A percentile compares a stretch with the other conserved stretches of the same genome.
These are phyloP conservation scores for Chorisops tibialis DNA, from an alignment of 2,888 invertebrate species.

Conservation along the genomic window DNA sequence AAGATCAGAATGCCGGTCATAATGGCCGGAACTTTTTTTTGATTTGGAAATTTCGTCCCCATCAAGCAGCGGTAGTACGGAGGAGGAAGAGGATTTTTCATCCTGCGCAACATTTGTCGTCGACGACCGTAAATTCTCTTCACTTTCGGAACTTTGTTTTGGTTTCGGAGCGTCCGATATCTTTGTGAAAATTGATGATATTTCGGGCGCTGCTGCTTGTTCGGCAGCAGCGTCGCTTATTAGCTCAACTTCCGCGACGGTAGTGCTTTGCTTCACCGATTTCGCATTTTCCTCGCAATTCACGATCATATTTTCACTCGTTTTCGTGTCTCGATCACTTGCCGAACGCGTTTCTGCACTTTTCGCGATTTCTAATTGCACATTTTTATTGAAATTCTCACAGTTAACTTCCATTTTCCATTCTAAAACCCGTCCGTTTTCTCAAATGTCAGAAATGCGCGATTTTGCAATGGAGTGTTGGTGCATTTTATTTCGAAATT, in stretches of 20 bases:
- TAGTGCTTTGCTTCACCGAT: not conserved
- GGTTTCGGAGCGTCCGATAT: not conserved
- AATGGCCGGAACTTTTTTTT: not conserved
- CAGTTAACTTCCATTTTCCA: slow-evolving; percentile 17
- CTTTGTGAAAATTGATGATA: not conserved
- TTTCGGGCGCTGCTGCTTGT: not conserved
- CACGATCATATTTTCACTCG: not conserved
- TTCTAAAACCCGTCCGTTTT: not conserved
- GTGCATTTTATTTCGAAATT: too few species aligned
- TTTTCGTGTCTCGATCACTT: not conserved
- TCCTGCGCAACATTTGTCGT: not conserved
- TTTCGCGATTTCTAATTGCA: not conserved
- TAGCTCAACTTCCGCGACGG: not conserved
- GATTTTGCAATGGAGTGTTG: too few species aligned
- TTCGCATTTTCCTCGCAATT: not conserved
- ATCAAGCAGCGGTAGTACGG: too few species aligned
- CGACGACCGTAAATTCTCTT: not conserved
- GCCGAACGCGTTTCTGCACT: not conserved
- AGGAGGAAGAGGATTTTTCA: not conserved
- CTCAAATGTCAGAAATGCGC: not conserved
- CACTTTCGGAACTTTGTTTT: not conserved
- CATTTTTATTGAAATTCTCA: not conserved
- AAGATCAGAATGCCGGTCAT: too few species aligned
- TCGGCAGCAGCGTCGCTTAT: not conserved
- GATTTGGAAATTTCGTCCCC: not conserved